These are phyloP conservation scores for Myocastor coypus DNA, from an alignment of 2,113 vertebrate species.

Conservation along the genomic window DNA sequence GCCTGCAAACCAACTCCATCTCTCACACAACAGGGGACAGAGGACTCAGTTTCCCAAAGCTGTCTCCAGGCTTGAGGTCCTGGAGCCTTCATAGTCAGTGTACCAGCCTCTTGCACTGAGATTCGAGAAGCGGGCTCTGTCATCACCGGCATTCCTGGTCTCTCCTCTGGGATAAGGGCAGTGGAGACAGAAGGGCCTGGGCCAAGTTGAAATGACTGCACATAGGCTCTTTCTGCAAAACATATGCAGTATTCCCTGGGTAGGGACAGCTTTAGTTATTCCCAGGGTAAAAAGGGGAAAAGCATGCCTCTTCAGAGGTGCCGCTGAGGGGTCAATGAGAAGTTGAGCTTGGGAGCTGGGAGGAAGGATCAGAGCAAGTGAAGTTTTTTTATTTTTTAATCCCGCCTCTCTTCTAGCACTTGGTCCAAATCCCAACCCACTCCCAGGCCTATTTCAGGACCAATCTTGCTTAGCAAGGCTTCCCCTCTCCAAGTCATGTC, in stretches of 20 bases:
- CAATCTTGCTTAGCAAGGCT: background rate
- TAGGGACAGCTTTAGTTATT: background rate
- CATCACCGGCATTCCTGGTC: background rate
- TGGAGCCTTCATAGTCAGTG: background rate
- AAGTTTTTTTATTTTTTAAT: too few species aligned
- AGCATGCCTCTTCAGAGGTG: background rate
- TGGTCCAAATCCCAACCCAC: background rate
- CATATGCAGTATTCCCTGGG: background rate
- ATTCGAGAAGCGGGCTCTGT: background rate
- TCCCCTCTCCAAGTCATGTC: background rate
- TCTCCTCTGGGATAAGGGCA: rapidly evolving
- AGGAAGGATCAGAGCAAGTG: background rate
- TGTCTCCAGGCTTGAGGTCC: rapidly evolving
- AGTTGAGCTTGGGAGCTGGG: background rate
- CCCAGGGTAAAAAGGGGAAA: background rate
- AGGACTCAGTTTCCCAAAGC: background rate
- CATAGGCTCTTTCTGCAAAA: rapidly evolving
- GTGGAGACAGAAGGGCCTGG: background rate
- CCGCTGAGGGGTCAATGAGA: background rate
- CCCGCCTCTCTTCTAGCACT: background rate
- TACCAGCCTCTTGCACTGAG: background rate
- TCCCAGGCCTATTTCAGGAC: background rate
- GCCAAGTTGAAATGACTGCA: background rate
- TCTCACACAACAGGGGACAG: background rate
- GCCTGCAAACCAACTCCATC: background rate